Percentiles rank a stretch among this genome's conserved stretches.
Conservation (phyloP, 2,888 invertebrate genomes). For the Morpho helenor region DNA sequence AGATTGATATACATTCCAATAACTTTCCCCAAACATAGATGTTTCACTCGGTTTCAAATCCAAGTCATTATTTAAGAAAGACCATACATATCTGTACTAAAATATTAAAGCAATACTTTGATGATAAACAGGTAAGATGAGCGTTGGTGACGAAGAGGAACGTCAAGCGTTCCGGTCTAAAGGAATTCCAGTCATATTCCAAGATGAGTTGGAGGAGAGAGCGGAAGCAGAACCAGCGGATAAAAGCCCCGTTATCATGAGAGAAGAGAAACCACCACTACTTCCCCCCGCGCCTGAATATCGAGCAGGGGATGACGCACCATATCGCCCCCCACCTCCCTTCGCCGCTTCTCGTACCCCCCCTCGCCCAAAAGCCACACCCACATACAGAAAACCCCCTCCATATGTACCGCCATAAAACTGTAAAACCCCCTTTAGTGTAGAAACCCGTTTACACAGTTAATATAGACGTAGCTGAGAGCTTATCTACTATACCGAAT, state of each 20-base stretch:
- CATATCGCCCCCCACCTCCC: slow-evolving; percentile 95
- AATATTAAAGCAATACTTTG: not conserved
- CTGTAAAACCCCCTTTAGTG: slow-evolving; percentile 10
- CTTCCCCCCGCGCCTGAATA: slow-evolving; percentile 88
- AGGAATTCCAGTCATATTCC: slow-evolving; percentile 96
- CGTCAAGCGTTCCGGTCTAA: slow-evolving; percentile 90
- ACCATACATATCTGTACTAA: not conserved
- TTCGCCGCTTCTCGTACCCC: slow-evolving; percentile 87
- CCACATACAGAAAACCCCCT: slow-evolving; percentile 96
- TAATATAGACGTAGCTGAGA: slow-evolving; percentile 13
- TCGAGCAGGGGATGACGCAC: slow-evolving; percentile 81
- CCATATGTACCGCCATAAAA: slow-evolving; percentile 98
- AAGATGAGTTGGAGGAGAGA: slow-evolving; percentile 97
- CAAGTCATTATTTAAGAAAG: not conserved
- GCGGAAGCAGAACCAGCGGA: slow-evolving; percentile 92
- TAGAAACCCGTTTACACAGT: slow-evolving; percentile 15
- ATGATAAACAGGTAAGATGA: slow-evolving; percentile 80
- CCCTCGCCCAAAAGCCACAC: slow-evolving; percentile 89
- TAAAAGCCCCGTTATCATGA: slow-evolving; percentile 95
- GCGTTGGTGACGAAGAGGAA: slow-evolving; percentile 86
- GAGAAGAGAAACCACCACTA: slow-evolving; percentile 96
- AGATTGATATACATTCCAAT: no score
- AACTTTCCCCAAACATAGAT: no score
- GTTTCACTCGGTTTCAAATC: not conserved
- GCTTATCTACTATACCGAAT: not conserved